Percentiles rank a stretch among this genome's conserved stretches.
Conservation (phyloP, 2,888 invertebrate genomes). For the Frankliniella fusca region DNA sequence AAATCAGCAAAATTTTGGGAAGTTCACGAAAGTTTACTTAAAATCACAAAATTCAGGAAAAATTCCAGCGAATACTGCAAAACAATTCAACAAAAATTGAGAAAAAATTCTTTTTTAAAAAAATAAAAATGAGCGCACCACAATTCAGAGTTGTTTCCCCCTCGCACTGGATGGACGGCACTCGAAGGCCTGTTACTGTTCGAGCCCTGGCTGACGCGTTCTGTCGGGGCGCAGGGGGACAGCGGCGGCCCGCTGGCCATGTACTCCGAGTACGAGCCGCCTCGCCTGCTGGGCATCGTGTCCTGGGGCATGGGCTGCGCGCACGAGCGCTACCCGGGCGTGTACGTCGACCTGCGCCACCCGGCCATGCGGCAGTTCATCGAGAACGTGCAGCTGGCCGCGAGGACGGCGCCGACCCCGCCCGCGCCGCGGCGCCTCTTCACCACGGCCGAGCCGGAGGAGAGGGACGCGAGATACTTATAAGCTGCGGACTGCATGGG, state of each 20-base stretch:
- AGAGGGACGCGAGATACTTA: background rate
- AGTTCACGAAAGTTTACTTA: too few relatives aligned
- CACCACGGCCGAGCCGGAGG: background rate
- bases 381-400: background rate
- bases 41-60: too few relatives aligned
- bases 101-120: too few relatives aligned
- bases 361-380: background rate
- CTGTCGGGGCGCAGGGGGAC: conserved; percentile 2
- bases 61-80: too few relatives aligned
- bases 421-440: background rate
- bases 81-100: too few relatives aligned
- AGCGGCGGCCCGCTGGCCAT: background rate
- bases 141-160: too few relatives aligned
- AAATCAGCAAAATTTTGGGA: too few relatives aligned
- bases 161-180: too few relatives aligned
- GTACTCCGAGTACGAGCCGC: background rate
- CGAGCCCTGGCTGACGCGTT: too few relatives aligned
- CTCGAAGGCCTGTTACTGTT: too few relatives aligned
- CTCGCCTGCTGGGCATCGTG: background rate
- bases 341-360: conserved; percentile 1
- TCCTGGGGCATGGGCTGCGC: conserved; percentile 8
- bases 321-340: background rate
- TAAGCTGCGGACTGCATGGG: background rate
- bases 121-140: too few relatives aligned
- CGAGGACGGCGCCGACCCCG: background rate